phyloP scores from a whole-genome alignment of 2,888 invertebrate species.

The Abscondita cerata region DNA sequence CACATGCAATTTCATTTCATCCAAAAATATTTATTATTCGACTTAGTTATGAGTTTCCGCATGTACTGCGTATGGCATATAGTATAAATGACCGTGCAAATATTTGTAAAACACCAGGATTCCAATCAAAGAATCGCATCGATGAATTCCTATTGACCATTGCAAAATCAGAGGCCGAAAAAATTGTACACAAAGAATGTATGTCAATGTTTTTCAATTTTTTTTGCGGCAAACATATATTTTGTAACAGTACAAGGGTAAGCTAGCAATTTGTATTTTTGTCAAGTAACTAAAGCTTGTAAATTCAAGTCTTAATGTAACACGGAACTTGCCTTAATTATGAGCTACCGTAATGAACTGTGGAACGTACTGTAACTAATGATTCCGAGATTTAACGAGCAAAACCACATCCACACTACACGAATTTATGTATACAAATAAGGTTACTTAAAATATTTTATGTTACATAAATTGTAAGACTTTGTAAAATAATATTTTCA shows the following conservation, averaged over 20 bases:
- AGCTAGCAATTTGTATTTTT: constrained; percentile 15
- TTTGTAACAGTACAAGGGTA: background rate
- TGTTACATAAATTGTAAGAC: background rate
- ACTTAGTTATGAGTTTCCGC: too few species aligned
- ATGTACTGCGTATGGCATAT: too few species aligned
- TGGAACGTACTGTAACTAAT: constrained; percentile 42
- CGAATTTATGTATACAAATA: constrained; percentile 19
- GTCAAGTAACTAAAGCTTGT: constrained; percentile 25
- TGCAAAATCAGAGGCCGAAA: too few species aligned
- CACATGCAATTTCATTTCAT: too few species aligned
- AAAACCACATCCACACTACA: constrained; percentile 30
- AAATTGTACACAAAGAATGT: too few species aligned
- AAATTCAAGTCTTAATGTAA: constrained; percentile 37
- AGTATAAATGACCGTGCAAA: too few species aligned
- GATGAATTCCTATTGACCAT: too few species aligned
- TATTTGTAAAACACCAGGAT: too few species aligned
- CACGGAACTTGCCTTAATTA: constrained; percentile 41
- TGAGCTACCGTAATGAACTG: constrained; percentile 41
- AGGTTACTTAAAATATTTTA: constrained; percentile 9
- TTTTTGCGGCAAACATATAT: background rate
- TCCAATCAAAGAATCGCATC: too few species aligned
- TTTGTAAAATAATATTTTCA: background rate
- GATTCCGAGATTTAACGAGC: constrained; percentile 38
- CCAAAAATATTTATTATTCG: too few species aligned
- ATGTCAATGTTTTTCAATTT: too few species aligned